Evolutionary conservation across 64 coral and sea anemone species (phyloP).

Genomic region (Actinia tenebrosa): DNA sequence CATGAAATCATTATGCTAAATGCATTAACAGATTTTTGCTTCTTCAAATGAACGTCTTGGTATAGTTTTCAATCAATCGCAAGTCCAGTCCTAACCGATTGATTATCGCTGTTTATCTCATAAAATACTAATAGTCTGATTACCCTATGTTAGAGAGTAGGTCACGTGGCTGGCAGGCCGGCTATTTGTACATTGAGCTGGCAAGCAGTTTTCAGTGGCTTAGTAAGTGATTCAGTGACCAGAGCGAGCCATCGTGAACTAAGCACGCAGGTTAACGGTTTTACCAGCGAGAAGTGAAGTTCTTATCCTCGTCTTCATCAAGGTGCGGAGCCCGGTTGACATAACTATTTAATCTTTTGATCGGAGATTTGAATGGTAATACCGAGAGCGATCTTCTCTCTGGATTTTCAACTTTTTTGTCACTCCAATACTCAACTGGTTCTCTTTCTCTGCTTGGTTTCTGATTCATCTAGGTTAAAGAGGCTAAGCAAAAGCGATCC

Average conservation of each 20-base stretch:
- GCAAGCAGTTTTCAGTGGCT: background rate
- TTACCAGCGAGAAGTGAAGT: background rate
- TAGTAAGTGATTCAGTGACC: background rate
- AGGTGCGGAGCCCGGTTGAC: background rate
- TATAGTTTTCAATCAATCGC: background rate
- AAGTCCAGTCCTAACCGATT: background rate
- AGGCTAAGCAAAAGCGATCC: background rate
- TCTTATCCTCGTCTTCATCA: background rate
- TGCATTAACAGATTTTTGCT: background rate
- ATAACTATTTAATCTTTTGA: background rate
- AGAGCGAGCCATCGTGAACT: background rate
- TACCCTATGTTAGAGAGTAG: background rate
- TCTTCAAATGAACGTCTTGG: background rate
- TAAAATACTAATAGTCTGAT: constrained; percentile 15
- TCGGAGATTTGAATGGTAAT: background rate
- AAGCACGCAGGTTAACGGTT: background rate
- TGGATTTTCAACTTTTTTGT: background rate
- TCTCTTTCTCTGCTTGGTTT: background rate
- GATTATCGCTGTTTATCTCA: background rate
- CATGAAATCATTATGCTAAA: no score
- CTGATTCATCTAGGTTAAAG: background rate
- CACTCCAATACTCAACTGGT: background rate
- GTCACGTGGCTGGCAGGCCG: background rate
- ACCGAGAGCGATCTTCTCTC: background rate
- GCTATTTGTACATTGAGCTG: background rate